Percentiles rank a stretch among this genome's conserved stretches.
phyloP scores from a whole-genome alignment of 2,797 vertebrate genomes.

The Antennarius maculatus region DNA sequence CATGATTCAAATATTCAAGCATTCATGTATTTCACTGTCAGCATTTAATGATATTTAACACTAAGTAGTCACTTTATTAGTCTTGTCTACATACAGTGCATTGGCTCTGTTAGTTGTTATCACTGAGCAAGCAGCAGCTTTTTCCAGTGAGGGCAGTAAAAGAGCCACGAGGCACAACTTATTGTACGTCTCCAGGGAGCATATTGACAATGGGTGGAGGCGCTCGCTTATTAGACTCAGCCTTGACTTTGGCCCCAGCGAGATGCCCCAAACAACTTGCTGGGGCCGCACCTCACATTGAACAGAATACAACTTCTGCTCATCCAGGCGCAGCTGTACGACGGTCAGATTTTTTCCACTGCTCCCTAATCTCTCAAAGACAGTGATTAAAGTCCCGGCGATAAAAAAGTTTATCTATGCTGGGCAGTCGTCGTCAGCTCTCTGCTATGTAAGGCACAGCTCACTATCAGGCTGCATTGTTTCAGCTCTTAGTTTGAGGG shows the following conservation, averaged over 20 bases:
- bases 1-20: background rate
- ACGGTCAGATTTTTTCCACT: conserved; percentile 65
- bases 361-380: conserved; percentile 57
- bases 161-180: conserved; percentile 32
- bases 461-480: conserved; percentile 27
- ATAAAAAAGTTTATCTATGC: conserved; percentile 56
- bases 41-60: background rate
- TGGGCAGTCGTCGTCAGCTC: conserved; percentile 37
- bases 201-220: conserved; percentile 38
- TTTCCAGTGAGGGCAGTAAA: conserved; percentile 12
- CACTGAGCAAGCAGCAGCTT: background rate
- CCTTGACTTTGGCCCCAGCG: conserved; percentile 49
- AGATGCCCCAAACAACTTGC: conserved; percentile 55
- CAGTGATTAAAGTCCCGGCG: conserved; percentile 39
- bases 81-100: background rate
- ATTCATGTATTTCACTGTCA: background rate
- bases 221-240: conserved; percentile 29
- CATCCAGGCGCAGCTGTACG: conserved; percentile 52
- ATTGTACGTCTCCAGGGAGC: conserved; percentile 15
- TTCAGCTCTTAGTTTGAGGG: conserved; percentile 34
- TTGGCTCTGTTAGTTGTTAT: background rate
- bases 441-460: conserved; percentile 40
- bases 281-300: conserved; percentile 19
- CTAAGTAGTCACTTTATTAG: background rate
- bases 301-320: conserved; percentile 40